Evolutionary conservation across 2,888 invertebrate species (phyloP).

Genomic region (Lepidonotus clava): DNA sequence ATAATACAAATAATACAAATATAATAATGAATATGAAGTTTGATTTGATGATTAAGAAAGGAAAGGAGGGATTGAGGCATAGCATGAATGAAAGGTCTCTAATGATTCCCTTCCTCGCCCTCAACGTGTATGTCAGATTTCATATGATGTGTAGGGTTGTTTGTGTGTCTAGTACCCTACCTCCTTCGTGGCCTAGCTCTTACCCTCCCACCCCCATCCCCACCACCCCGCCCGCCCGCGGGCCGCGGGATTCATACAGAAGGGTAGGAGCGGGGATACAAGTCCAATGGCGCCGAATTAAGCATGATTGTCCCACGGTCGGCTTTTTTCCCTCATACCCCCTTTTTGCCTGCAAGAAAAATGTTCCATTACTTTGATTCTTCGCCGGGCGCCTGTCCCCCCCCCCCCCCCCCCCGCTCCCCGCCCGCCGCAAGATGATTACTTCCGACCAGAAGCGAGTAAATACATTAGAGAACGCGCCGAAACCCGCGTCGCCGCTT

Average conservation of each 20-base stretch:
- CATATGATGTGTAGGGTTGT: too few relatives aligned
- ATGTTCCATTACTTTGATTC: conserved; percentile 45
- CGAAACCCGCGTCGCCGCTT: background rate
- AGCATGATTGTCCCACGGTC: background rate
- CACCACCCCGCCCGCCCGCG: background rate
- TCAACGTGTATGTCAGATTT: too few relatives aligned
- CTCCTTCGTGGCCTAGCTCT: too few relatives aligned
- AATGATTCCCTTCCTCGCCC: too few relatives aligned
- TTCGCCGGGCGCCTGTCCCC: background rate
- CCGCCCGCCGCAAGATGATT: conserved; percentile 4
- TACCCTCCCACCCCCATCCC: background rate
- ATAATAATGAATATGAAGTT: too few relatives aligned
- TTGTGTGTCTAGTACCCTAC: too few relatives aligned
- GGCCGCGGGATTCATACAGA: conserved; percentile 2
- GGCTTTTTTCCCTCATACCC: background rate
- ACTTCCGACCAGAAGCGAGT: conserved; percentile 37
- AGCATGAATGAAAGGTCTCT: too few relatives aligned
- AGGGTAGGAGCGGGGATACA: conserved; percentile 41
- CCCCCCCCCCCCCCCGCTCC: background rate
- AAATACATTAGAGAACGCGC: conserved; percentile 37
- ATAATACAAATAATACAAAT: too few relatives aligned
- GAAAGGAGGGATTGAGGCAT: too few relatives aligned
- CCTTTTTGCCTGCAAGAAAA: conserved; percentile 35
- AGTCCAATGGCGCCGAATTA: conserved; percentile 45
- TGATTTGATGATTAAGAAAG: too few relatives aligned